Evolutionary conservation across 1,140 invertebrate species (phyloP), one percentile per base, ranked within the genome.

Genomic region (Trinorchestia longiramus): DNA sequence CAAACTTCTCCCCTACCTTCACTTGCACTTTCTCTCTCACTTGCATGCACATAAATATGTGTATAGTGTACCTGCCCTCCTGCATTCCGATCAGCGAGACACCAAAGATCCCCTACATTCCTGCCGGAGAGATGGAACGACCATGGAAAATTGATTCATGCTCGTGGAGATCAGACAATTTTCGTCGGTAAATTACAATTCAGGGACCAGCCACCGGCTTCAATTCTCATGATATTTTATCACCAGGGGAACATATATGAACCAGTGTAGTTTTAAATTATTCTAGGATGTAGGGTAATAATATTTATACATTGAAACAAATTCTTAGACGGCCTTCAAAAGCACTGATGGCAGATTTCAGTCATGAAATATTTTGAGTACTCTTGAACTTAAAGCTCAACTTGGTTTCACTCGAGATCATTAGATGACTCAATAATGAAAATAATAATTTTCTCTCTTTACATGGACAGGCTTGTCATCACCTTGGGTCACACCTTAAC

Each of bases 1-100:
- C 92, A 45, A 94, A 45, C 92, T 45, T 45, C 92, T 19, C 45
- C 43, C 92, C 92, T 94, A 94, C 92, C 92, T 94, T 94, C 92
- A 94, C 92, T 47, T 47, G 92, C 92, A 94, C 92, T 94, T 94
- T 94, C 92, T 94, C 92, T 36, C 44, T 94, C 40, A 47, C 90
- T 45, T 94, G 41, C 41, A 45, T 47, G 41, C 40, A 42, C 47
- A 90, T 90, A 42, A 41, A 17, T 77, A 77, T 40, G 17, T 77
- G 40, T 41, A 19, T 23, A 94, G 41, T 36, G 41, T 47, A 94
- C 92, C 92, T 47, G 44, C 92, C 36, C 92, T 94, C 43, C 92
- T 94, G 92, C 92, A 94, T 94, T 94, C 92, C 92, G 40, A 40
- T 45, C 92, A 94, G 43, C 43, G 36, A 90, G 43, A 90, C 41